Base-by-base conservation (phyloP, 2,113 vertebrate species). In the Columba livia region DNA sequence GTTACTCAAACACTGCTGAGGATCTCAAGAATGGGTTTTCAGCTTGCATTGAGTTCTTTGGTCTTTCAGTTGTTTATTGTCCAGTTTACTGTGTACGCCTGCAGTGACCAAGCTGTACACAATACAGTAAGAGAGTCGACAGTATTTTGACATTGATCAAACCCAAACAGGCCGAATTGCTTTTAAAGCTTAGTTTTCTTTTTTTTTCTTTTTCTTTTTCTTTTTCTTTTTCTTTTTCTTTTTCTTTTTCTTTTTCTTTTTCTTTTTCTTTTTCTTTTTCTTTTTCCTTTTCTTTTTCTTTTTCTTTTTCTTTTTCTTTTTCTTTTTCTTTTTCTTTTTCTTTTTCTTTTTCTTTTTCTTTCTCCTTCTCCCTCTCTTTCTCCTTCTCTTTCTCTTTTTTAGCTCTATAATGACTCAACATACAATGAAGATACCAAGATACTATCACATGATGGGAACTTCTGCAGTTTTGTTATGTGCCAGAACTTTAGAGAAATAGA, bases 391-490 rank as follows among this genome's bases (percentile, higher is more conserved):
- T 40, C 13, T 40, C 40, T 40, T 40, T 40, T 40, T 40, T 40
- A 40, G 13, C 40, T 40, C 14, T 14, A 40, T 12, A 40, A 40
- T 40, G 40, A 40, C 13, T 40, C 40, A 40, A 29, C 12, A 12
- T 17, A 44, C 12, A 64, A 7, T 44, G 40, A 83, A 79, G 26
- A 5, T 71, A 14, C 25, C 23, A 44, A 44, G 48, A 50, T 23
- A 50, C 48, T 44, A 38, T 34, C 25, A 32, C n/a, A 9, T 12
- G 4, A 69, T 32, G 2, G 16, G 50, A 84, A 56, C 9, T 61
- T 67, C 32, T 69, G 16, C 3, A 8, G 2, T 36, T 73, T 73
- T 25, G 5, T 42, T 69, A 25, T 0, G 0, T 29, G 8, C 11
- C 17, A 69, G 23, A 61, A 3, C 5, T n/a, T 6, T 34, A 90